A percentile compares a stretch with the other conserved stretches of the same genome.
phyloP scores from a whole-genome alignment of 2,888 invertebrate species.

The Thysanoteuthis rhombus region DNA sequence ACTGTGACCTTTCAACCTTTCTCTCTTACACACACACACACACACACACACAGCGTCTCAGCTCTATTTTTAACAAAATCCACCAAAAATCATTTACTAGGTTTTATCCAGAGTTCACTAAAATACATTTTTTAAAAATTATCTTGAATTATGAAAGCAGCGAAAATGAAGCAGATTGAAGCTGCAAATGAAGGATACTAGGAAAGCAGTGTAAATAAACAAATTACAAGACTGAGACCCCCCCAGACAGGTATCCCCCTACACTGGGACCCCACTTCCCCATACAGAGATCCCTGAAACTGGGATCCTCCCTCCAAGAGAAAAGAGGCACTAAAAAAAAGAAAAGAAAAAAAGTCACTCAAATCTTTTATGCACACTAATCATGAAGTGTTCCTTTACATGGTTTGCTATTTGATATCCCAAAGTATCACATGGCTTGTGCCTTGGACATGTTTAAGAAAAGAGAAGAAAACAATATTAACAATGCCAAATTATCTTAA shows the following conservation, averaged over 20 bases:
- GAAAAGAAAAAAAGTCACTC: not conserved
- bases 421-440: not conserved
- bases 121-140: not conserved
- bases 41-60: not conserved
- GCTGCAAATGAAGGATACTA: not conserved
- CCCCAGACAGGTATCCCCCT: too few species aligned
- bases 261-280: too few species aligned
- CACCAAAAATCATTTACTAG: not conserved
- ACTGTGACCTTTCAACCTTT: not conserved
- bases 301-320: not conserved
- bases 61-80: not conserved
- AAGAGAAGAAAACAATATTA: not conserved
- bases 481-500: not conserved
- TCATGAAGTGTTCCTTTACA: conserved; percentile 12
- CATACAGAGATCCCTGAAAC: too few species aligned
- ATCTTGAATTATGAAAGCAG: not conserved
- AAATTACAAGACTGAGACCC: too few species aligned
- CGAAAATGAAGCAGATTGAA: not conserved
- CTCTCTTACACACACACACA: not conserved
- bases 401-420: not conserved
- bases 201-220: not conserved
- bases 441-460: not conserved
- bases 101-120: not conserved
- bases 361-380: not conserved
- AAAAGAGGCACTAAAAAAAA: not conserved